Evolutionary conservation across 2,113 vertebrate genomes (phyloP), one percentile per base, ranked within the genome.

Genomic region (Halichoerus grypus): DNA sequence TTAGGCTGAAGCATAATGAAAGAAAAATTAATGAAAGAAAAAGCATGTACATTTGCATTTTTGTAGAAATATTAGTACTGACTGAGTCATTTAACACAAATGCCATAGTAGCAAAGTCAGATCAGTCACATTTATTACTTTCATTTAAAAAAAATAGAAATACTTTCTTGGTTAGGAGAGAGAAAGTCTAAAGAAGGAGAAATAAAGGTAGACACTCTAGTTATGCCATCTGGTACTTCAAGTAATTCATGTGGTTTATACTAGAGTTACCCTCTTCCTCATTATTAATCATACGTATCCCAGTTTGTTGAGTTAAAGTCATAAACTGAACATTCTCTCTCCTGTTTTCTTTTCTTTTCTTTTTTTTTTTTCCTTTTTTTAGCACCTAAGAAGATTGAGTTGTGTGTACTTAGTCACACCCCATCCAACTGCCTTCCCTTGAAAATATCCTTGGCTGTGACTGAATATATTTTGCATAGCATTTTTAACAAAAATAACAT

Each of bases 401-500:
- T 92, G 33, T 96, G 9, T 82, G 36, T 71, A 77, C 57, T 95
- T 97, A 94, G 59, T 89, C 51, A 95, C 7, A 95, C 5, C 5
- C 3, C 51, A 51, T 71, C 36, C 31, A 83, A 72, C 57, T 88
- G 31, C 31, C 14, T 94, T 91, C 72, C 39, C 42, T 81, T 88
- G 76, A 89, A 96, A 96, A 91, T 97, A 82, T 79, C 67, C 46
- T 96, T 95, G 63, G 71, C 57, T 89, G 46, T 89, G n/a, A 95
- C 63, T 49, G 19, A 93, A 61, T 86, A 16, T 46, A 82, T 96
- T 93, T 97, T 92, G 31, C 91, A 69, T 86, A 91, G 55, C 5
- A 85, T 46, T 88, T 95, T 94, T 61, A 93, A 93, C n/a, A 93
- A 95, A 95, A 97, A 82, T 97, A 96, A 86, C 49, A 55, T 24